Conservation (phyloP, 2,888 invertebrate genomes). For the Trachelus stipa region DNA sequence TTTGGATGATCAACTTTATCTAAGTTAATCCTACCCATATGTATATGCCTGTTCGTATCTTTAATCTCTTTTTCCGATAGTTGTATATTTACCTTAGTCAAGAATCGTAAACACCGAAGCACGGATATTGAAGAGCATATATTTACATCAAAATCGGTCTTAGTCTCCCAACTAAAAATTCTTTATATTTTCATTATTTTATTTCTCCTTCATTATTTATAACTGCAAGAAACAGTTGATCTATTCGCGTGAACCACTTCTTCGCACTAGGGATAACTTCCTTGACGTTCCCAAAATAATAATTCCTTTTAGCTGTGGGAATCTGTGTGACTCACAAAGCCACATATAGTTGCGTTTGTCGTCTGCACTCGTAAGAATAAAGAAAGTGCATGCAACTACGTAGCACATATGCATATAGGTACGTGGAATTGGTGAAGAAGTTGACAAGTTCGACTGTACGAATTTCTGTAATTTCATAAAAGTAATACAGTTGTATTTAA, state of each 20-base stretch:
- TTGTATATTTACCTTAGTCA: neutral
- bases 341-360: neutral
- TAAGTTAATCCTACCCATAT: neutral
- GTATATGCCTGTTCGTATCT: neutral
- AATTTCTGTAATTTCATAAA: neutral
- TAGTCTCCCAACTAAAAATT: neutral
- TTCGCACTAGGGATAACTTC: neutral
- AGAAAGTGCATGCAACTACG: neutral
- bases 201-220: neutral
- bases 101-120: neutral
- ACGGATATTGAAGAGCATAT: neutral
- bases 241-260: neutral
- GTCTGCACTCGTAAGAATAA: neutral
- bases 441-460: neutral
- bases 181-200: neutral
- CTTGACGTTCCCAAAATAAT: neutral
- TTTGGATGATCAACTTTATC: neutral
- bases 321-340: neutral
- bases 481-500: too few species aligned
- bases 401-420: neutral
- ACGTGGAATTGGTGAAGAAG: neutral
- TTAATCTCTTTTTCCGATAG: neutral
- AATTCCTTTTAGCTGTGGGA: neutral
- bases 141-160: neutral
- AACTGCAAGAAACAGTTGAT: neutral